A percentile compares a stretch with the other conserved stretches of the same genome.
phyloP scores from a whole-genome alignment of 2,888 invertebrate genomes.

The Drosophila mulleri region DNA sequence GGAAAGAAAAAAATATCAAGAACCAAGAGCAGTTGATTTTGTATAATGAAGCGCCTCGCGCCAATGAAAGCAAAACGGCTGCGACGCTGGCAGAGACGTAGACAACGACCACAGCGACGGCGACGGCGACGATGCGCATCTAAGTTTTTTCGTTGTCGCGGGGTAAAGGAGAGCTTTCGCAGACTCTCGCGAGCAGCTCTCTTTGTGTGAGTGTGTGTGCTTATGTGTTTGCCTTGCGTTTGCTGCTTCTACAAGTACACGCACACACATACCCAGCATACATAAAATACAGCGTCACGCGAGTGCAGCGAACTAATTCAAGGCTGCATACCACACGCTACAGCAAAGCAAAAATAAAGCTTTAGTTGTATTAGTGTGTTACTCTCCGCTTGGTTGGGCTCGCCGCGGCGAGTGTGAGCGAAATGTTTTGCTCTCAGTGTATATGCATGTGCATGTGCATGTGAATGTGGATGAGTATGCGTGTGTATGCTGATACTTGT shows the following conservation, averaged over 20 bases:
- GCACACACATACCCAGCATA: constrained; percentile 36
- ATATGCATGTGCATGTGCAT: constrained; percentile 24
- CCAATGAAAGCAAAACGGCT: constrained; percentile 62
- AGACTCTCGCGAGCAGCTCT: constrained; percentile 55
- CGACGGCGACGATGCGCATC: constrained; percentile 60
- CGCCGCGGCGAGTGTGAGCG: constrained; percentile 36
- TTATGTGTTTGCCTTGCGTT: constrained; percentile 49
- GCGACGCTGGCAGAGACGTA: constrained; percentile 34
- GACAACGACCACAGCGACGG: constrained; percentile 29
- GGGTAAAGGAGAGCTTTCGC: constrained; percentile 55
- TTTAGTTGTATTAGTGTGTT: constrained; percentile 63
- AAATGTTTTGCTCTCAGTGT: constrained; percentile 32
- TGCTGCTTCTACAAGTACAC: constrained; percentile 35
- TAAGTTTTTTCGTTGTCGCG: constrained; percentile 51
- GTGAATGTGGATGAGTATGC: constrained; percentile 20
- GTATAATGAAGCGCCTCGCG: constrained; percentile 64
- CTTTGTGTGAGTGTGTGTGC: constrained; percentile 13
- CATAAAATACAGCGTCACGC: constrained; percentile 77
- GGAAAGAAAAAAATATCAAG: constrained; percentile 9
- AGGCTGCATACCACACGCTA: constrained; percentile 85
- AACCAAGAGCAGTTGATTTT: constrained; percentile 53
- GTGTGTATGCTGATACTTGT: constrained; percentile 21
- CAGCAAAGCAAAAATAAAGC: constrained; percentile 76
- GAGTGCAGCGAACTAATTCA: constrained; percentile 86
- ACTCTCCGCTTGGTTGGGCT: constrained; percentile 45